Conservation (phyloP, 2,888 invertebrate genomes). For the Dasysyrphus tricinctus region DNA sequence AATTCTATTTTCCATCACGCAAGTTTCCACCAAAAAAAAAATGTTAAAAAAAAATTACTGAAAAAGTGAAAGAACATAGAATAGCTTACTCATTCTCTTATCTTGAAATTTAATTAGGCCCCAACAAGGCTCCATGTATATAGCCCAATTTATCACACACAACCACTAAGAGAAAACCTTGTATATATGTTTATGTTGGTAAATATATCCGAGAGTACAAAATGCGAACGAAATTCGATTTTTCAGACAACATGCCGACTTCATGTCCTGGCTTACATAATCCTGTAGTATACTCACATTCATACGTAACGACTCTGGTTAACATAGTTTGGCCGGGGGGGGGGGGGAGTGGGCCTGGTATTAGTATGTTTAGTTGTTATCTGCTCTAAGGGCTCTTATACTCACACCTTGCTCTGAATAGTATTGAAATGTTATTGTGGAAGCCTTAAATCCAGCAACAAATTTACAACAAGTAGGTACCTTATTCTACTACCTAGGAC, state of each 20-base stretch:
- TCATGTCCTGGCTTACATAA: slow-evolving; percentile 60
- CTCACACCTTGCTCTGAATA: slow-evolving; percentile 20
- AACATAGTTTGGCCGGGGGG: not conserved
- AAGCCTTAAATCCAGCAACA: slow-evolving; percentile 47
- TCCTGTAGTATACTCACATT: slow-evolving; percentile 12
- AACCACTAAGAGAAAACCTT: slow-evolving; percentile 11
- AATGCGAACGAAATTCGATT: slow-evolving; percentile 52
- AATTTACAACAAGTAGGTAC: slow-evolving; percentile 41
- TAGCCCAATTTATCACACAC: slow-evolving; percentile 57
- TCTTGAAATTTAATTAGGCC: slow-evolving; percentile 63
- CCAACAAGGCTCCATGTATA: slow-evolving; percentile 52
- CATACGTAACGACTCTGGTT: slow-evolving; percentile 33
- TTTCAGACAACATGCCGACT: slow-evolving; percentile 51
- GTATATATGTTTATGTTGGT: not conserved
- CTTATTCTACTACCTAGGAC: slow-evolving; percentile 1
- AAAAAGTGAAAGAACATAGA: not conserved
- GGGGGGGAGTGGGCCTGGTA: not conserved
- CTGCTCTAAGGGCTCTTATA: slow-evolving; percentile 7
- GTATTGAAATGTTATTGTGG: slow-evolving; percentile 56
- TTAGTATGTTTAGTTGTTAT: not conserved
- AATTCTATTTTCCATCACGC: slow-evolving; percentile 52
- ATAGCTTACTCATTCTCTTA: slow-evolving; percentile 48
- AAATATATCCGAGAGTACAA: not conserved
- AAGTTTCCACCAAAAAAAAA: slow-evolving; percentile 27
- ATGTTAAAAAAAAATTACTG: not conserved